These are phyloP conservation scores for Nyctereutes procyonoides DNA, from an alignment of 2,113 vertebrate genomes.

Conservation along the genomic window DNA sequence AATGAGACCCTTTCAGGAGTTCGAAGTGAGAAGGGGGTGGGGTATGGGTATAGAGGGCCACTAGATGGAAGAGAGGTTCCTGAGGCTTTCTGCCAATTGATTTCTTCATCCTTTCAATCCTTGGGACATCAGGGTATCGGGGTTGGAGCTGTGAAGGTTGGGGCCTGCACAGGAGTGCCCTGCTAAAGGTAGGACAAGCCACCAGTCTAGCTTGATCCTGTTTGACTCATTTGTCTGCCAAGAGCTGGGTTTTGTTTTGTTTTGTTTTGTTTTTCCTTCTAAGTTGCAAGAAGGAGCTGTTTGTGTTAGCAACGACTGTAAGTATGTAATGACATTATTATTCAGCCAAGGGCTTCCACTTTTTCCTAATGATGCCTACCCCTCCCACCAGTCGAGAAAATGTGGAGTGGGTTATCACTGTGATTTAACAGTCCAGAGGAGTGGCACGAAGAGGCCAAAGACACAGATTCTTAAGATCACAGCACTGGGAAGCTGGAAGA, in stretches of 20 bases:
- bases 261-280: neutral
- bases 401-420: neutral
- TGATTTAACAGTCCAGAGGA: neutral
- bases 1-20: neutral
- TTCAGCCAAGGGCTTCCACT: constrained; percentile 43
- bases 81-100: neutral
- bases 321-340: neutral
- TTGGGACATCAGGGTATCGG: neutral
- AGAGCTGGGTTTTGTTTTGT: neutral
- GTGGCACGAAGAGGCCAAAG: neutral
- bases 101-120: neutral
- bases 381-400: constrained; percentile 8
- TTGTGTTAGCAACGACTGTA: neutral
- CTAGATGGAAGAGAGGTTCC: neutral
- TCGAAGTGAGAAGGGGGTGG: neutral
- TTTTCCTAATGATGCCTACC: constrained; percentile 4
- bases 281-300: constrained; percentile 50
- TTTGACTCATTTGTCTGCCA: neutral
- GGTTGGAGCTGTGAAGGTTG: accelerated
- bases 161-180: no score
- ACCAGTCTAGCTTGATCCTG: neutral
- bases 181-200: neutral
- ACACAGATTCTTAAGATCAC: neutral
- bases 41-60: neutral
- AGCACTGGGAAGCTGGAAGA: neutral